These are phyloP conservation scores for Pterocles burchelli DNA, from an alignment of 2,113 vertebrate species.

Conservation along the genomic window DNA sequence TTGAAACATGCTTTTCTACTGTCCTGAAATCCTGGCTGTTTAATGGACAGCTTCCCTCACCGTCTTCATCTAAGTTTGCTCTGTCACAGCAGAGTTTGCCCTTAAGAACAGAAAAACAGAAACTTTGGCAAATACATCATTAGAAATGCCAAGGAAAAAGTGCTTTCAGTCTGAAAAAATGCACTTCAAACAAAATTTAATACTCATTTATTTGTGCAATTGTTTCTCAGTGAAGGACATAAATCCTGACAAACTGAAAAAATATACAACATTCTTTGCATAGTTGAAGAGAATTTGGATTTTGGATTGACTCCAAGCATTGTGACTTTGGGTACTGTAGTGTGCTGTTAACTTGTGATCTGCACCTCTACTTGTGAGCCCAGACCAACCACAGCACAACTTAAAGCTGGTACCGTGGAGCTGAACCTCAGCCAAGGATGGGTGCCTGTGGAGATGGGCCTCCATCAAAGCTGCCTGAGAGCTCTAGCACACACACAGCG, in stretches of 20 bases:
- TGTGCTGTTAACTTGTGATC: background rate
- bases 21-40: background rate
- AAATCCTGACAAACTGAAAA: conserved; percentile 17
- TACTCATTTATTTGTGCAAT: conserved; percentile 21
- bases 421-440: background rate
- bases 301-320: background rate
- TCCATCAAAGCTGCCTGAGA: background rate
- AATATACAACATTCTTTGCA: conserved; percentile 34
- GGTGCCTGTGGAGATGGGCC: background rate
- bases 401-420: background rate
- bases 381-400: background rate
- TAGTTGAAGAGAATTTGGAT: background rate
- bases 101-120: background rate
- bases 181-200: background rate
- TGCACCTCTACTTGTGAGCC: background rate
- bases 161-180: conserved; percentile 15
- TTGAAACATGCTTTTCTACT: background rate
- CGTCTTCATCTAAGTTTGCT: background rate
- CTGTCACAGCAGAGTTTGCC: background rate
- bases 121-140: background rate
- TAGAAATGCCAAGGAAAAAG: background rate
- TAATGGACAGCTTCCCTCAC: background rate
- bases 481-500: background rate
- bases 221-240: background rate
- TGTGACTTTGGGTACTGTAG: background rate